Evolutionary conservation across 2,113 vertebrate species (phyloP).

Genomic region (Struthidea cinerea): DNA sequence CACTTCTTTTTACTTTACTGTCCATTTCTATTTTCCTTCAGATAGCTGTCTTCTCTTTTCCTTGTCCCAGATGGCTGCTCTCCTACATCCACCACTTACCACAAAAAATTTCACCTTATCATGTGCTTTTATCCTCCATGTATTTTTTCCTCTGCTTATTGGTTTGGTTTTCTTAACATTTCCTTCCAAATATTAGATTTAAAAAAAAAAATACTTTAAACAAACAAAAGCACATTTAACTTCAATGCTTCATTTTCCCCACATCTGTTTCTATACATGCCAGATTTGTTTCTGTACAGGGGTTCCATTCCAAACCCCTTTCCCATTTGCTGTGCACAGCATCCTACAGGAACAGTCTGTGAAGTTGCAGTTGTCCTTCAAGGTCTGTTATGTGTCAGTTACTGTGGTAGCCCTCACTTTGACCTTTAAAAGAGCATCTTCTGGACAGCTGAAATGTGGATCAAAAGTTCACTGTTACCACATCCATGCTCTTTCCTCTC

Average conservation of each 20-base stretch:
- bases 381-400: neutral
- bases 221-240: neutral
- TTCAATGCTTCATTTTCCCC: neutral
- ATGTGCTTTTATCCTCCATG: neutral
- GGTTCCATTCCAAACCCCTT: neutral
- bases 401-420: neutral
- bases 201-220: neutral
- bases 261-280: neutral
- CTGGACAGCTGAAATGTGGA: neutral
- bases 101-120: neutral
- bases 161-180: neutral
- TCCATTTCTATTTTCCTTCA: neutral
- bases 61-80: neutral
- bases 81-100: neutral
- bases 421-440: neutral
- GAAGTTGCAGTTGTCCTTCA: neutral
- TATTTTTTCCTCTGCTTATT: neutral
- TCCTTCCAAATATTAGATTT: neutral
- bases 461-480: neutral
- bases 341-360: neutral
- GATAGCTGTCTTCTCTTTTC: neutral
- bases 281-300: neutral
- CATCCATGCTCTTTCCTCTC: neutral
- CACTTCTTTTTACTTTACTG: neutral
- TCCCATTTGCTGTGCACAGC: neutral